These are phyloP conservation scores for Spheniscus humboldti DNA, from an alignment of 2,797 vertebrate species.

Conservation along the genomic window DNA sequence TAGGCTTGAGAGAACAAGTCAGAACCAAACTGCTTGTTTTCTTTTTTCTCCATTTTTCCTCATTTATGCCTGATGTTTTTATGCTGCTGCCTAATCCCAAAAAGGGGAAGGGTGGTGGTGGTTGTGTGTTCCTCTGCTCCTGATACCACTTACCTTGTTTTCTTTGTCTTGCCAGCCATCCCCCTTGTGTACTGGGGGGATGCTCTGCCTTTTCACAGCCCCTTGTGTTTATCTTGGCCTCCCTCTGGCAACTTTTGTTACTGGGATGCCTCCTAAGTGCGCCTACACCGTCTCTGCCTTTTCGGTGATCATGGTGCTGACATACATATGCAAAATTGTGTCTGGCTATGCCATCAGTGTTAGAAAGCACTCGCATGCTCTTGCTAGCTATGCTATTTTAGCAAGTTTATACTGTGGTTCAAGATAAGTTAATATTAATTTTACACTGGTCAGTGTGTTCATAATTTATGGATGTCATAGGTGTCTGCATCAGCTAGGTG, in stretches of 20 bases:
- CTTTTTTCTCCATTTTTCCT: background rate
- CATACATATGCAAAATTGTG: rapidly evolving
- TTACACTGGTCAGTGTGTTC: background rate
- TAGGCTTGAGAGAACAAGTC: background rate
- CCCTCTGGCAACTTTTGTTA: background rate
- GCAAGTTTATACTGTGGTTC: background rate
- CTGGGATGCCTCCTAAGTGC: rapidly evolving
- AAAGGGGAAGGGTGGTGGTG: background rate
- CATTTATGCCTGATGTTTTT: background rate
- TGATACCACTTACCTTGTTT: rapidly evolving
- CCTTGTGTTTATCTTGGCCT: background rate
- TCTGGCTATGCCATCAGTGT: background rate
- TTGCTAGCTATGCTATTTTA: background rate
- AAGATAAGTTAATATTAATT: background rate
- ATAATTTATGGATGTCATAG: background rate
- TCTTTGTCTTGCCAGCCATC: background rate
- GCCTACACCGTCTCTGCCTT: background rate
- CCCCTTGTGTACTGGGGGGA: background rate
- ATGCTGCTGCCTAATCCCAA: background rate
- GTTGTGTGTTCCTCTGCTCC: background rate
- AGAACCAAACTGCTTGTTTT: background rate
- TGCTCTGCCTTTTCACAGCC: background rate
- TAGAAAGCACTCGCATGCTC: background rate
- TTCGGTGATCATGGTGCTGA: background rate
- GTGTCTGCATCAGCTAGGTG: rapidly evolving